Evolutionary conservation across 2,888 invertebrate genomes (phyloP), one percentile per base, ranked within the genome.

Genomic region (Drosophila subquinaria): DNA sequence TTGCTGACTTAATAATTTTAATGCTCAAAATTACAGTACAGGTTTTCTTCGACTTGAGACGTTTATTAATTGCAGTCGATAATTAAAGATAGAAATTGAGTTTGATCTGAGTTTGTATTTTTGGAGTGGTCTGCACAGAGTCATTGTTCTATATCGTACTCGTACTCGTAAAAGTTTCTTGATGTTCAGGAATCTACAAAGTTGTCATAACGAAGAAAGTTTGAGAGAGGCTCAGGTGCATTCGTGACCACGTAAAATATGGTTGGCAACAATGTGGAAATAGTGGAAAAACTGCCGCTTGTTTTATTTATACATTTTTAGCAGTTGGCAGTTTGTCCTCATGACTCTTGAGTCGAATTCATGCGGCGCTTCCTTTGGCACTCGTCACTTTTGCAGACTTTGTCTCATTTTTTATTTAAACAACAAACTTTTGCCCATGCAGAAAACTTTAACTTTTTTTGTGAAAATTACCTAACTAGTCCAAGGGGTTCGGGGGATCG

Each of bases 361-460:
- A 48, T 73, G 67, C 69, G 57, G 57, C 57, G 68, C 65, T 65
- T 72, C 64, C 69, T 71, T 78, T 78, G 76, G 57, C 81, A 81
- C 79, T 81, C 77, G 77, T 81, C 81, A 77, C 83, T 69, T 69
- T 59, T 57, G 60, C 70, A 78, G 81, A 79, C 82, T 79, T 80
- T 84, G 84, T 82, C 80, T 82, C 82, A 83, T 83, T 83, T 79
- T 74, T 81, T 83, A 82, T 84, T 84, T 75, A 81, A 70, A 79
- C 79, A 79, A 69, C 63, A 75, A 82, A 82, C 71, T 81, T 82
- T 81, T 72, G 40, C 55, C 48, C 70, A 64, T 78, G 69, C 80
- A 74, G 60, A 69, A 75, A 79, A 84, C 79, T 80, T 77, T 62
- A 64, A 60, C 48, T 33, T 71, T 76, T 66, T 55, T 30, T 59